Conservation (phyloP, 2,888 invertebrate genomes). For the Phengaris alcon region DNA sequence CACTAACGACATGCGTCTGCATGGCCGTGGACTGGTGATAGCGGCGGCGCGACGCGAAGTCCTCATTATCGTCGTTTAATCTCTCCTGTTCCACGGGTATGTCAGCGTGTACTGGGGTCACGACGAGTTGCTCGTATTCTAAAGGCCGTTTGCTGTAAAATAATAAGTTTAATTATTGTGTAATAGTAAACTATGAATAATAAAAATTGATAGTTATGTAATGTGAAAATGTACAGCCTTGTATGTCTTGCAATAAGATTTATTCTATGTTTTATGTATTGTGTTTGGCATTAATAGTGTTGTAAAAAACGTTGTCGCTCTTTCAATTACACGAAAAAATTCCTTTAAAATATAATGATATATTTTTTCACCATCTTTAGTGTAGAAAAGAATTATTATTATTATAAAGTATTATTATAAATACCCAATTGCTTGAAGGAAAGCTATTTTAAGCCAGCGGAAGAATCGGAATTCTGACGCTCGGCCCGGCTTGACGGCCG, state of each 20-base stretch:
- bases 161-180: neutral
- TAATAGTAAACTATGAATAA: neutral
- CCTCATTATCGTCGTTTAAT: slow-evolving; percentile 96
- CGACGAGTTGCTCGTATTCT: slow-evolving; percentile 92
- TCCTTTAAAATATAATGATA: neutral
- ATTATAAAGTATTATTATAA: too few relatives aligned
- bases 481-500: slow-evolving; percentile 95
- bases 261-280: too few relatives aligned
- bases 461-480: slow-evolving; percentile 90
- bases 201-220: too few relatives aligned
- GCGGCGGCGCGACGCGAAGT: slow-evolving; percentile 93
- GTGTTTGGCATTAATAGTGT: too few relatives aligned
- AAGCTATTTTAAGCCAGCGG: slow-evolving; percentile 85
- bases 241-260: too few relatives aligned
- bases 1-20: slow-evolving; percentile 83
- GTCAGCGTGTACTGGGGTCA: slow-evolving; percentile 89
- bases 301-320: too few relatives aligned
- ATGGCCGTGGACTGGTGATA: slow-evolving; percentile 95
- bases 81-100: slow-evolving; percentile 90
- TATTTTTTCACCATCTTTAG: neutral
- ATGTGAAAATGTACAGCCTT: too few relatives aligned
- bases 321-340: neutral
- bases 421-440: slow-evolving; percentile 88
- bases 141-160: slow-evolving; percentile 84
- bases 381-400: slow-evolving; percentile 24